Evolutionary conservation across 2,113 vertebrate genomes (phyloP).

Genomic region (Hiodon alosoides): DNA sequence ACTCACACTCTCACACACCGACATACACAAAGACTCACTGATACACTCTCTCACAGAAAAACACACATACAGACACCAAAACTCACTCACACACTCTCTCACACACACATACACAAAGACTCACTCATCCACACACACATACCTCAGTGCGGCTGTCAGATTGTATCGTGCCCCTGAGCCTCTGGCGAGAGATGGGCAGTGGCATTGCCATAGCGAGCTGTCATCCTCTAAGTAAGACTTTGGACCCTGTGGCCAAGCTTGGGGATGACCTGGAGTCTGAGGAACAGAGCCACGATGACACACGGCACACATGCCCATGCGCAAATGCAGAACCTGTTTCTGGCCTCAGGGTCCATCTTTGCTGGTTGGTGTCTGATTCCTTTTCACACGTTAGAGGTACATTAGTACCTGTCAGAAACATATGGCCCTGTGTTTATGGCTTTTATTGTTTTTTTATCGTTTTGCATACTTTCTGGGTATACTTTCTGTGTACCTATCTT

Average conservation of each 20-base stretch:
- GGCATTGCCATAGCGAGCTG: conserved; percentile 14
- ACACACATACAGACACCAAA: conserved; percentile 33
- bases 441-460: too few species aligned
- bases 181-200: background rate
- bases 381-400: background rate
- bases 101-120: conserved; percentile 14
- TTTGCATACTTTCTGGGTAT: too few species aligned
- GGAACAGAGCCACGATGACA: too few species aligned
- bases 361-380: background rate
- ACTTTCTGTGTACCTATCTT: too few species aligned
- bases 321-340: too few species aligned
- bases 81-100: background rate
- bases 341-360: too few species aligned
- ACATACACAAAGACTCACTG: conserved; percentile 19
- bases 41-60: conserved; percentile 19
- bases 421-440: too few species aligned
- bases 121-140: background rate
- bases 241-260: conserved; percentile 1
- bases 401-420: too few species aligned
- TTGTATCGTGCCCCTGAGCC: conserved; percentile 22
- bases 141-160: conserved; percentile 50
- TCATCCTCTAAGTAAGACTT: conserved; percentile 23
- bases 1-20: conserved; percentile 27
- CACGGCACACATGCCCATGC: too few species aligned
- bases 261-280: conserved; percentile 22